Percentiles rank a stretch among this genome's conserved stretches.
Evolutionary conservation across 2,888 invertebrate genomes (phyloP).

Genomic region (Asteroscopus sphinx): DNA sequence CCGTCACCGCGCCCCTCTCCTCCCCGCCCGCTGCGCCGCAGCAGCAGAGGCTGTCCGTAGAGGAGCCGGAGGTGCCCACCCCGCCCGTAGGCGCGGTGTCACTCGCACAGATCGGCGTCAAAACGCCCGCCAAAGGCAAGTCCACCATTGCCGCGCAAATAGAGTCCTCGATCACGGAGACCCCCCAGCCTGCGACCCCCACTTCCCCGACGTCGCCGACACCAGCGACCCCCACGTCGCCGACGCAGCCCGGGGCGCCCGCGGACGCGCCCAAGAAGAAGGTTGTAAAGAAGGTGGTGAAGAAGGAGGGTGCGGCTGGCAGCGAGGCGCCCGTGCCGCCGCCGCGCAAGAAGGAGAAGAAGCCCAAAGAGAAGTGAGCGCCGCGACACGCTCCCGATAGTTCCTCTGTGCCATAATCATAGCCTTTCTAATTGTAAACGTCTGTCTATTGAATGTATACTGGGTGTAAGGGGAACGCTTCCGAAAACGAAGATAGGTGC

Average conservation of each 20-base stretch:
- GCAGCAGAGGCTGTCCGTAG: constrained; percentile 68
- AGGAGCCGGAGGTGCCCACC: constrained; percentile 82
- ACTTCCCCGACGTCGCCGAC: constrained; percentile 60
- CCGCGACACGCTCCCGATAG: constrained; percentile 71
- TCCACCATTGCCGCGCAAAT: constrained; percentile 80
- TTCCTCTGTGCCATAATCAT: constrained; percentile 87
- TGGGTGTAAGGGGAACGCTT: no score
- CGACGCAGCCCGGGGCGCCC: constrained; percentile 5
- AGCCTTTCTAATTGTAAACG: constrained; percentile 76
- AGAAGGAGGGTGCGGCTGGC: constrained; percentile 81
- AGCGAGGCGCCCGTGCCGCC: constrained; percentile 87
- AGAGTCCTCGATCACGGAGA: constrained; percentile 78
- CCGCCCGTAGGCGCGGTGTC: constrained; percentile 88
- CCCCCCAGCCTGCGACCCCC: constrained; percentile 47
- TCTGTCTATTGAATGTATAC: no score
- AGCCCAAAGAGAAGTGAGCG: constrained; percentile 88
- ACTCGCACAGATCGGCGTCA: constrained; percentile 86
- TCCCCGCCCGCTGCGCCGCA: constrained; percentile 60
- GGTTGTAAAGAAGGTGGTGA: constrained; percentile 85
- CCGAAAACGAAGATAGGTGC: no score
- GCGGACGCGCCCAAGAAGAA: constrained; percentile 80
- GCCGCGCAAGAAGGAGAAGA: constrained; percentile 89
- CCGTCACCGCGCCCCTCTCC: constrained; percentile 66
- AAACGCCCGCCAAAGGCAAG: constrained; percentile 72
- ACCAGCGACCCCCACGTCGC: constrained; percentile 12